A percentile compares a stretch with the other conserved stretches of the same genome.
These are phyloP conservation scores for Drosophila pandora DNA, from an alignment of 1,140 invertebrate species.

Conservation along the genomic window DNA sequence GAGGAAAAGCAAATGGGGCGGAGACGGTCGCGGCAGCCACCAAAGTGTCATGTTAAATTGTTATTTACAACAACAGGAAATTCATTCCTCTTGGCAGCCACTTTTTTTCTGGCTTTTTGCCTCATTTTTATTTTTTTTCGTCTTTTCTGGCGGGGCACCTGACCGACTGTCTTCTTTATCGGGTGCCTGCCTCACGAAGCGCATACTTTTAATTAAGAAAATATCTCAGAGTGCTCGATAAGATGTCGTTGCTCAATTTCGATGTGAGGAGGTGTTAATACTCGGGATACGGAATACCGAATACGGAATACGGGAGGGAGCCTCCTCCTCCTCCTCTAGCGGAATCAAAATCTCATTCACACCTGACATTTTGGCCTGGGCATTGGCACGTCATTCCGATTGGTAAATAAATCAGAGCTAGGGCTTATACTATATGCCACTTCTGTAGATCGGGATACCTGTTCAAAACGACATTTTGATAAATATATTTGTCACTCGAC, in stretches of 20 bases:
- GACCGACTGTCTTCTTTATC: constrained; percentile 59
- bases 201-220: constrained; percentile 76
- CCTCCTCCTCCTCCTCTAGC: not conserved
- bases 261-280: constrained; percentile 48
- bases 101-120: constrained; percentile 19
- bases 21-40: constrained; percentile 47
- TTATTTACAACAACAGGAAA: constrained; percentile 80
- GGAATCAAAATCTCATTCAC: constrained; percentile 27
- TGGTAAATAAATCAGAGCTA: constrained; percentile 47
- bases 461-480: constrained; percentile 69
- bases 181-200: constrained; percentile 34
- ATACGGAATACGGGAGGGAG: not conserved
- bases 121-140: constrained; percentile 19
- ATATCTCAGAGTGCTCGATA: constrained; percentile 64
- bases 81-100: constrained; percentile 50
- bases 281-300: constrained; percentile 3
- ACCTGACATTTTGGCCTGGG: constrained; percentile 24
- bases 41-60: constrained; percentile 79
- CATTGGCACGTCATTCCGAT: constrained; percentile 41
- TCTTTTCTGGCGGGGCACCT: constrained; percentile 44
- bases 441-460: constrained; percentile 41
- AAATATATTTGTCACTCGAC: constrained; percentile 79
- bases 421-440: constrained; percentile 19
- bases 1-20: constrained; percentile 34
- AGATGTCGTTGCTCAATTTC: constrained; percentile 55